Evolutionary conservation across 2,797 vertebrate genomes (phyloP).

Genomic region (Rachycentron canadum): DNA sequence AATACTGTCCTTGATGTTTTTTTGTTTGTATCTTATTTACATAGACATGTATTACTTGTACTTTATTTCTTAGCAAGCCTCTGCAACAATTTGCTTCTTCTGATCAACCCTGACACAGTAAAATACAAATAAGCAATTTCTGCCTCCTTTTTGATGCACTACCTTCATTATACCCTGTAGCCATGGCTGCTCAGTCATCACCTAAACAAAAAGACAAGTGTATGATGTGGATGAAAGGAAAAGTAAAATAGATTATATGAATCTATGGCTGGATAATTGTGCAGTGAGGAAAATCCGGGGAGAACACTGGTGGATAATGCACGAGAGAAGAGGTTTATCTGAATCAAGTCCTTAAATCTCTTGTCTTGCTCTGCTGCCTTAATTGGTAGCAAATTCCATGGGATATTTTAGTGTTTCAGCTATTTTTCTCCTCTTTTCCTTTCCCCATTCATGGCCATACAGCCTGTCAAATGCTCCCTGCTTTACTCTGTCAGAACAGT

Average conservation of each 20-base stretch:
- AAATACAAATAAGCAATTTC: constrained; percentile 6
- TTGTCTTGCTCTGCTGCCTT: constrained; percentile 78
- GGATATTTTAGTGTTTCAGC: constrained; percentile 79
- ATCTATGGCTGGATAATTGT: constrained; percentile 21
- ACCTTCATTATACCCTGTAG: constrained; percentile 19
- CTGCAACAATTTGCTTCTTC: neutral
- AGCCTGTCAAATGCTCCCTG: constrained; percentile 50
- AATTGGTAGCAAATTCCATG: constrained; percentile 82
- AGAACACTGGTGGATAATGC: constrained; percentile 39
- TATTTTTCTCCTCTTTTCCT: constrained; percentile 60
- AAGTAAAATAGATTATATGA: constrained; percentile 9
- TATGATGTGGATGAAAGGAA: constrained; percentile 28
- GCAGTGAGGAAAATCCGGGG: constrained; percentile 39
- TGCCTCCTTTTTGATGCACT: constrained; percentile 19
- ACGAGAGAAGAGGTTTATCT: constrained; percentile 55
- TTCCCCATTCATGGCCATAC: constrained; percentile 80
- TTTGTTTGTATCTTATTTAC: neutral
- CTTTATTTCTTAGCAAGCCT: neutral
- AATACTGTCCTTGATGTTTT: neutral
- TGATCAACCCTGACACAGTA: constrained; percentile 8
- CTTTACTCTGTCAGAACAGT: constrained; percentile 49
- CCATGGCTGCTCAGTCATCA: constrained; percentile 34
- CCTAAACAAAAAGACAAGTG: constrained; percentile 15
- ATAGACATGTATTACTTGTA: neutral
- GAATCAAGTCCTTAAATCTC: constrained; percentile 69